phyloP scores from a whole-genome alignment of 2,888 invertebrate species.

The Anticlea derivata region DNA sequence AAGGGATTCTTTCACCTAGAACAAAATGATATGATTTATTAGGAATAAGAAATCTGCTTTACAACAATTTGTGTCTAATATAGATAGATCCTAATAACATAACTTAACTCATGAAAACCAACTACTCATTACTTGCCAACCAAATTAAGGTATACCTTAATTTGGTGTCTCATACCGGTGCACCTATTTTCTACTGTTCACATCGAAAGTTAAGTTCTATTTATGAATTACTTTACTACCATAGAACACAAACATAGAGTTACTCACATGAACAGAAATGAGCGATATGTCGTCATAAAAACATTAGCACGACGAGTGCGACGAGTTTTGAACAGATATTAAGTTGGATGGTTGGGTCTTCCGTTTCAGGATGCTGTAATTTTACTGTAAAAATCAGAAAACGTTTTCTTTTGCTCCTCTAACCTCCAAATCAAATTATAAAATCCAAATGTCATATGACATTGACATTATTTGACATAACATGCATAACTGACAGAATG shows the following conservation, averaged over 20 bases:
- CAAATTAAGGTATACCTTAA: too few relatives aligned
- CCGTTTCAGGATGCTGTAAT: neutral
- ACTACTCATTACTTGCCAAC: conserved; percentile 7
- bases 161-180: too few relatives aligned
- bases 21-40: conserved; percentile 46
- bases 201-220: too few relatives aligned
- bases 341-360: neutral
- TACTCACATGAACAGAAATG: conserved; percentile 11
- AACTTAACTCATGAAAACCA: too few relatives aligned
- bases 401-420: conserved; percentile 20
- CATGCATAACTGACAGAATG: too few relatives aligned
- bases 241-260: too few relatives aligned
- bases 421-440: conserved; percentile 35
- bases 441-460: too few relatives aligned
- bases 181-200: too few relatives aligned
- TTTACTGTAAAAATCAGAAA: conserved; percentile 1
- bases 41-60: conserved; percentile 40
- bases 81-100: too few relatives aligned
- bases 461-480: too few relatives aligned
- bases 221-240: too few relatives aligned
- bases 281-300: conserved; percentile 1
- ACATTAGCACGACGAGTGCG: conserved; percentile 11
- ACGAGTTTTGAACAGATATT: neutral
- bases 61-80: conserved; percentile 40
- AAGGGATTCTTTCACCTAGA: conserved; percentile 48